These are phyloP conservation scores for Mythimna albipuncta DNA, from an alignment of 2,888 invertebrate genomes.

Conservation along the genomic window DNA sequence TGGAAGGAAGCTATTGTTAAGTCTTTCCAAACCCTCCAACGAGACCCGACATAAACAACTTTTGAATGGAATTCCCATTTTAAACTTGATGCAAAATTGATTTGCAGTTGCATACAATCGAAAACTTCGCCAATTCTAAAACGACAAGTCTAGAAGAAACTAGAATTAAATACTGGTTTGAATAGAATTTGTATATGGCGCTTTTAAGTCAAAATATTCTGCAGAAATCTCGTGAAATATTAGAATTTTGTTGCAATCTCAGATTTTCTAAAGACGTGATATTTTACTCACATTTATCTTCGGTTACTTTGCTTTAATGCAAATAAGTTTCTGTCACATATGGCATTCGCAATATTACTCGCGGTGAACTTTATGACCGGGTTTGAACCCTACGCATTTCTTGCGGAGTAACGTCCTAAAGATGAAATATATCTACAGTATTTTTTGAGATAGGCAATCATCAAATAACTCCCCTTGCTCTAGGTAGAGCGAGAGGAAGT, in stretches of 20 bases:
- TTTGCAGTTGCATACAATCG: conserved; percentile 1
- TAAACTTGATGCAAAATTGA: not conserved
- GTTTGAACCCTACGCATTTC: not conserved
- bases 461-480: no score
- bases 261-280: not conserved
- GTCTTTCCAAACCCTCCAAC: no score
- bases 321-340: not conserved
- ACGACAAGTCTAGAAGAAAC: not conserved
- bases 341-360: conserved; percentile 1
- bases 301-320: conserved; percentile 7
- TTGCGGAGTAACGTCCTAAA: no score
- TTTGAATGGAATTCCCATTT: not conserved
- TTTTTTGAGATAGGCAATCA: no score
- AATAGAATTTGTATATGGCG: not conserved
- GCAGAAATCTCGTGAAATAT: conserved; percentile 6
- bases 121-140: conserved; percentile 7
- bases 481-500: no score
- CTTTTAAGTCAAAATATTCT: conserved; percentile 3
- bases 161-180: conserved; percentile 1
- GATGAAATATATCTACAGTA: no score
- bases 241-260: not conserved
- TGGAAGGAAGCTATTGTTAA: not conserved
- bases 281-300: not conserved
- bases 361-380: not conserved
- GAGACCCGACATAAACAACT: not conserved